Evolutionary conservation across 2,888 invertebrate genomes (phyloP).

Genomic region (Drosophila pseudotakahashii): DNA sequence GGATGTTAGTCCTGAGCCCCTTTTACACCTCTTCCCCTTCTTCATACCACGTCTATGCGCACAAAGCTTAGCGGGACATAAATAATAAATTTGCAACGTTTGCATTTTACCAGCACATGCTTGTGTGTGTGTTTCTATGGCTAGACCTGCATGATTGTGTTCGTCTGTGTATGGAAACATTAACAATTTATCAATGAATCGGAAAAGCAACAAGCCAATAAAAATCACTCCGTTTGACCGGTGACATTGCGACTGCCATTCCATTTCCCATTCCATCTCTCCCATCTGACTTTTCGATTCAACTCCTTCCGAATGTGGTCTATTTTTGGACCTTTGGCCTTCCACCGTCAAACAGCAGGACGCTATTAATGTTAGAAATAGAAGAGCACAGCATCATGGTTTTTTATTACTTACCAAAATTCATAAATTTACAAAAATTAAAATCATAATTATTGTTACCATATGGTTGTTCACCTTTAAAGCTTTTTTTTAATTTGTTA

Average conservation of each 20-base stretch:
- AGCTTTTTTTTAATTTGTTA: too few relatives aligned
- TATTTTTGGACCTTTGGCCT: neutral
- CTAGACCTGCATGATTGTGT: conserved; percentile 24
- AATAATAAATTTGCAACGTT: conserved; percentile 76
- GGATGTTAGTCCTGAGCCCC: conserved; percentile 27
- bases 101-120: conserved; percentile 60
- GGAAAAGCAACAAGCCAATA: conserved; percentile 78
- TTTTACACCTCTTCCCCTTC: too few relatives aligned
- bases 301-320: neutral
- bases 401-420: too few relatives aligned
- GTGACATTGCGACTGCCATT: conserved; percentile 56
- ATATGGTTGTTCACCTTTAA: too few relatives aligned
- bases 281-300: neutral
- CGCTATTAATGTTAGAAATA: too few relatives aligned
- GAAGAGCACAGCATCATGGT: too few relatives aligned
- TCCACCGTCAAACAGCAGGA: neutral
- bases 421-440: too few relatives aligned
- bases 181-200: conserved; percentile 78
- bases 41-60: conserved; percentile 26
- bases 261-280: conserved; percentile 1
- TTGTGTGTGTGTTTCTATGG: conserved; percentile 19
- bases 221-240: conserved; percentile 79
- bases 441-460: too few relatives aligned
- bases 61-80: conserved; percentile 76
- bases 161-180: conserved; percentile 56